Conservation (phyloP, 2,888 invertebrate species). For the Drosophila pegasa region DNA sequence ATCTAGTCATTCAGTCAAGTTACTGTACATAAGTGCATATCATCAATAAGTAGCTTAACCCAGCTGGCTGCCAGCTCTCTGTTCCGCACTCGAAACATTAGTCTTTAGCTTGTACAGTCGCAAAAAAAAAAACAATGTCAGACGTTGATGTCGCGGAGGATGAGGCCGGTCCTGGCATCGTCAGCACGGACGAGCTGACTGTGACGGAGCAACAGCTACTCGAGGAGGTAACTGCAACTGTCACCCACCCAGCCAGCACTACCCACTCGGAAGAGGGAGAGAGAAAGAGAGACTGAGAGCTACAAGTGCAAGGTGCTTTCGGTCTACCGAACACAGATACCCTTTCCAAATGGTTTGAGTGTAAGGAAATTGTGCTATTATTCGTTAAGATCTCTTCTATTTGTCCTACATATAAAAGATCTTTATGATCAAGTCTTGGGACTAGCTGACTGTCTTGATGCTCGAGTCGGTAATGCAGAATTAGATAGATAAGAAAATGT, state of each 20-base stretch:
- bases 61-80: conserved; percentile 31
- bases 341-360: conserved; percentile 28
- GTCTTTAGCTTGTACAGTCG: conserved; percentile 22
- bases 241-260: conserved; percentile 14
- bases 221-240: conserved; percentile 61
- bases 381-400: too few relatives aligned
- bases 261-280: not conserved
- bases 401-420: too few relatives aligned
- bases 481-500: too few relatives aligned
- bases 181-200: conserved; percentile 45
- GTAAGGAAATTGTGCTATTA: too few relatives aligned
- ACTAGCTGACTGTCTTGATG: too few relatives aligned
- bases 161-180: conserved; percentile 24
- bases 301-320: conserved; percentile 11
- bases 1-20: conserved; percentile 3
- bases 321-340: conserved; percentile 32
- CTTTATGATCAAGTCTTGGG: too few relatives aligned
- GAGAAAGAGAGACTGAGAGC: too few relatives aligned
- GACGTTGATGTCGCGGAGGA: conserved; percentile 31
- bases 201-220: conserved; percentile 47
- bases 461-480: too few relatives aligned
- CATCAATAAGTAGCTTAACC: conserved; percentile 26
- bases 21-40: conserved; percentile 25
- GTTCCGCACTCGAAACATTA: conserved; percentile 44
- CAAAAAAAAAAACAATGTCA: conserved; percentile 35